Percentiles rank a stretch among this genome's conserved stretches.
Conservation (phyloP, 2,888 invertebrate species). For the Andrena trimmerana region DNA sequence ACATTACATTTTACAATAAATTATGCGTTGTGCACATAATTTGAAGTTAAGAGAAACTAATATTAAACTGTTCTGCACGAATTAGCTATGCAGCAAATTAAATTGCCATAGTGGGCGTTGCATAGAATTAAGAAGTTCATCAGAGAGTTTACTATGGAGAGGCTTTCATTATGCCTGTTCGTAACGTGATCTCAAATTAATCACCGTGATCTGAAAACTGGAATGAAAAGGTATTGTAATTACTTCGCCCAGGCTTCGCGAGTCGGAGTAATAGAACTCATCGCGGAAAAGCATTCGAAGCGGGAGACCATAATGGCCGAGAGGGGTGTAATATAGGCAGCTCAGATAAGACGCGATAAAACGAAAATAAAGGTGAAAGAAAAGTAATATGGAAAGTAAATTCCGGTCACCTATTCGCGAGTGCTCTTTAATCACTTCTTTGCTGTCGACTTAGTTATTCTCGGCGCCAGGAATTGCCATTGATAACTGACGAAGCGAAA, state of each 20-base stretch:
- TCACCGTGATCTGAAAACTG: constrained; percentile 5
- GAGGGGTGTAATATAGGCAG: constrained; percentile 7
- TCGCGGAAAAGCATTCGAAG: constrained; percentile 3
- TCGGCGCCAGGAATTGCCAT: background rate
- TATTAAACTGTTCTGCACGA: too few relatives aligned
- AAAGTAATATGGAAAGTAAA: constrained; percentile 42
- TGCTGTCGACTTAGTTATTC: background rate
- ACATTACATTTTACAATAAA: too few relatives aligned
- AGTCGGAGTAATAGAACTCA: constrained; percentile 26
- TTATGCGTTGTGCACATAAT: too few relatives aligned
- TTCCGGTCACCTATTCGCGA: constrained; percentile 7
- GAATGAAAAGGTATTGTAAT: constrained; percentile 26
- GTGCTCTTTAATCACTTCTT: constrained; percentile 11
- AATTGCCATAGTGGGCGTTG: too few relatives aligned
- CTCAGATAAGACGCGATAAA: constrained; percentile 23
- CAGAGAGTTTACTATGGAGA: too few relatives aligned
- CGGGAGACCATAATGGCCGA: constrained; percentile 24
- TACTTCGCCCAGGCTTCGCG: constrained; percentile 18
- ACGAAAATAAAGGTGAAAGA: constrained; percentile 27
- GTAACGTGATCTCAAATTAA: constrained; percentile 6
- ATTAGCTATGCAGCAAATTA: too few relatives aligned
- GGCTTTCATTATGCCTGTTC: background rate
- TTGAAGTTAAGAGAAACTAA: too few relatives aligned
- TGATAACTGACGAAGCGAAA: background rate
- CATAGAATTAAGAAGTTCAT: too few relatives aligned